phyloP scores from a whole-genome alignment of 2,113 vertebrate genomes.

The Synodontis membranacea region DNA sequence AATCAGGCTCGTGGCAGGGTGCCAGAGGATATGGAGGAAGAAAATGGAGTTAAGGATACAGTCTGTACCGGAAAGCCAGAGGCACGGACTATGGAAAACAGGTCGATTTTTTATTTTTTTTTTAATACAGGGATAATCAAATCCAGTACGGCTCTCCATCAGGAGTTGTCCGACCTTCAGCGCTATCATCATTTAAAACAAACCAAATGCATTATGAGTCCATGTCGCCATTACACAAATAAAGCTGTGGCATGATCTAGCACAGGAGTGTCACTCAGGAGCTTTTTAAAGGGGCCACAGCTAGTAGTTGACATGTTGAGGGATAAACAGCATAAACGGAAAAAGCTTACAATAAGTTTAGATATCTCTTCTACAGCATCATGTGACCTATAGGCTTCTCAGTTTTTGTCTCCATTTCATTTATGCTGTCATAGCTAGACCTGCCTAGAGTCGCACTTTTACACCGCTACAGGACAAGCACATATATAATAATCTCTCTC shows the following conservation, averaged over 20 bases:
- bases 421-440: background rate
- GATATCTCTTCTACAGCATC: background rate
- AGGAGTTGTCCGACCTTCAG: conserved; percentile 43
- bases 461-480: background rate
- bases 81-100: conserved; percentile 37
- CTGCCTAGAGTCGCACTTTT: background rate
- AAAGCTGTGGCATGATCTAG: conserved; percentile 2
- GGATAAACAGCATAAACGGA: conserved; percentile 17
- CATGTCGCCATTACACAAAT: conserved; percentile 45
- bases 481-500: background rate
- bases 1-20: conserved; percentile 1
- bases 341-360: background rate
- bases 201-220: conserved; percentile 12
- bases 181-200: conserved; percentile 22
- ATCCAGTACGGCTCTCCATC: conserved; percentile 33
- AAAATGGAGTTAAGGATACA: conserved; percentile 22
- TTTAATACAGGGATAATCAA: conserved; percentile 13
- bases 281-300: background rate
- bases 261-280: background rate
- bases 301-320: conserved; percentile 10
- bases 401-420: background rate
- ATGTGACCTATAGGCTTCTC: background rate
- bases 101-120: background rate
- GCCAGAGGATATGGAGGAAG: conserved; percentile 21
- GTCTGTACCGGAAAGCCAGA: conserved; percentile 15